phyloP scores from a whole-genome alignment of 92 coral and sea anemone genomes.

The Heteractis magnifica region DNA sequence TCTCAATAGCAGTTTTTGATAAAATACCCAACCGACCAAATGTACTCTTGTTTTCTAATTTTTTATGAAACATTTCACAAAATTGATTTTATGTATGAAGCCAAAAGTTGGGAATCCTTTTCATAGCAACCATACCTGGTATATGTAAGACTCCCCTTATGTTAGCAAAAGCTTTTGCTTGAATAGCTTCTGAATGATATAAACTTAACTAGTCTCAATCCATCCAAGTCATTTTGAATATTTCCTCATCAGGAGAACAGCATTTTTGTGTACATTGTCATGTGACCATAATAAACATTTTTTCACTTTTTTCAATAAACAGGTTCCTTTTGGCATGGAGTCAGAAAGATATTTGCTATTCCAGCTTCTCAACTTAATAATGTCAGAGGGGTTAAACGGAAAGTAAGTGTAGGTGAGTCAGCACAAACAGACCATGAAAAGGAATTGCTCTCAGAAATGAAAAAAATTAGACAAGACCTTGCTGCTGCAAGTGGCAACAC shows the following conservation, averaged over 20 bases:
- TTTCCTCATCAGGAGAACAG: neutral
- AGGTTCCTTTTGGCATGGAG: conserved; percentile 7
- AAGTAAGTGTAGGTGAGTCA: conserved; percentile 4
- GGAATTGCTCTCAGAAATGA: neutral
- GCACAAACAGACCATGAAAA: neutral
- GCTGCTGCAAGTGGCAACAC: neutral
- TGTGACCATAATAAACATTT: neutral
- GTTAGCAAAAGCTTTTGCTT: no score
- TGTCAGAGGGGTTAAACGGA: neutral
- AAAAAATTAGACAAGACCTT: neutral
- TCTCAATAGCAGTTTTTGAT: no score
- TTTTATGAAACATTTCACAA: no score
- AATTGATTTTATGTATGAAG: no score
- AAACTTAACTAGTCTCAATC: no score
- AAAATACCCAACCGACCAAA: no score
- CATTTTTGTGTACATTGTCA: neutral
- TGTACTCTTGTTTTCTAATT: no score
- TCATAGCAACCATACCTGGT: no score
- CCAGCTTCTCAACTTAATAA: neutral
- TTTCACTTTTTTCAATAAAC: neutral
- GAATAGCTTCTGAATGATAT: no score
- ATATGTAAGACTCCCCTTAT: no score
- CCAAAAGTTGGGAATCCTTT: no score
- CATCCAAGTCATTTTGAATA: no score
- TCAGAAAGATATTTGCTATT: neutral